Evolutionary conservation across 2,797 vertebrate genomes (phyloP).

Genomic region (Tragelaphus oryx): DNA sequence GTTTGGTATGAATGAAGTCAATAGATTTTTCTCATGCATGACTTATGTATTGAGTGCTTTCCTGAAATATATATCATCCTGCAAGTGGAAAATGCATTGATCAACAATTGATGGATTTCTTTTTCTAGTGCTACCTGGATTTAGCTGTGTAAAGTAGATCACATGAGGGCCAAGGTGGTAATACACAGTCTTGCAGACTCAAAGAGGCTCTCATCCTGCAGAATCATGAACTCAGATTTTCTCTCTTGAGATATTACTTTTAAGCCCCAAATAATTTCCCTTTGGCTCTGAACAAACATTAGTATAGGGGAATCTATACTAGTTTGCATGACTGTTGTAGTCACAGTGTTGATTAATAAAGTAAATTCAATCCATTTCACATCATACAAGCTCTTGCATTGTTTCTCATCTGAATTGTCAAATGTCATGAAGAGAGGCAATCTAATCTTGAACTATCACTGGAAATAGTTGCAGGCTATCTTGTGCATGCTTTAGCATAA

Average conservation of each 20-base stretch:
- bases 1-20: too few relatives aligned
- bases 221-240: neutral
- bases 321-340: slow-evolving; percentile 2
- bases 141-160: neutral
- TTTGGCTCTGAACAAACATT: neutral
- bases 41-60: too few relatives aligned
- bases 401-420: slow-evolving; percentile 20
- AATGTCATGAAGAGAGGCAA: slow-evolving; percentile 19
- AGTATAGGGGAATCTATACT: neutral
- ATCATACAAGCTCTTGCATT: slow-evolving; percentile 27
- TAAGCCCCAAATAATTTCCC: neutral
- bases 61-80: slow-evolving; percentile 18
- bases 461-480: neutral
- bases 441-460: slow-evolving; percentile 12
- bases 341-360: slow-evolving; percentile 42
- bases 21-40: too few relatives aligned
- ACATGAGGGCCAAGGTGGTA: neutral
- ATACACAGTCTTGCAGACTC: neutral
- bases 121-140: neutral
- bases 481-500: neutral
- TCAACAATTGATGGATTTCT: neutral
- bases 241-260: neutral
- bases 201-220: neutral
- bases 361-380: slow-evolving; percentile 21
- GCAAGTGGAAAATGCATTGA: neutral